These are phyloP conservation scores for Phylloscopus whistleri DNA, from an alignment of 2,113 vertebrate genomes.

Conservation along the genomic window DNA sequence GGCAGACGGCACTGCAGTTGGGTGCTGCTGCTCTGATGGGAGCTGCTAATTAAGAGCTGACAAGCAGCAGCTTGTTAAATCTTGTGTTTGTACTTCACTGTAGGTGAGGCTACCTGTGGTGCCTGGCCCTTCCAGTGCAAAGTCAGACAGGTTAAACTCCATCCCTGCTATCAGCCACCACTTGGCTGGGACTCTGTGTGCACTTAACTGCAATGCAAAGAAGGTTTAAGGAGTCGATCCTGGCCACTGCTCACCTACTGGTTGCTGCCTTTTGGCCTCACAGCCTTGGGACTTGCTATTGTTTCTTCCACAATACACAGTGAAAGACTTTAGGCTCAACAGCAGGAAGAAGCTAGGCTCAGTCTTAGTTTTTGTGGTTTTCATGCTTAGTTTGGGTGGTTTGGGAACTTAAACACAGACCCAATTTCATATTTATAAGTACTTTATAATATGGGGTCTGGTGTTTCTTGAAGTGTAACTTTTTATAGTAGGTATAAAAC, in stretches of 20 bases:
- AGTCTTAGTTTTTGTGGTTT: background rate
- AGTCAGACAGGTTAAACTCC: slow-evolving; percentile 55
- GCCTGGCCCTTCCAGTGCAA: background rate
- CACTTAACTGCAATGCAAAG: background rate
- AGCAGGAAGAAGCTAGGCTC: background rate
- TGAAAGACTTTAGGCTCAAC: background rate
- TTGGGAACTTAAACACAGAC: background rate
- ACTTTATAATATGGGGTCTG: background rate
- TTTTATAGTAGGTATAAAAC: background rate
- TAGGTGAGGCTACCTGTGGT: background rate
- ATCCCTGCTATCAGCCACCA: slow-evolving; percentile 2
- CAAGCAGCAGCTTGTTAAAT: slow-evolving; percentile 36
- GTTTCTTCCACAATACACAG: background rate
- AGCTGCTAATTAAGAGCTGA: slow-evolving; percentile 61
- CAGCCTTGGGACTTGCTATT: background rate
- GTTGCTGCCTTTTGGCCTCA: background rate
- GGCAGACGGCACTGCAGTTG: slow-evolving; percentile 39
- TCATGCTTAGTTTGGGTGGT: background rate
- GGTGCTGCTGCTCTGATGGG: slow-evolving; percentile 41
- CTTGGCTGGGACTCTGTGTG: background rate
- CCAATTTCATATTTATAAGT: background rate
- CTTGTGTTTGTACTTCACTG: background rate
- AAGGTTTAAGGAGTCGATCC: background rate
- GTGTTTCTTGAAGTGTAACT: background rate
- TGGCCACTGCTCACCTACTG: background rate